Evolutionary conservation across 2,797 vertebrate genomes (phyloP), one percentile per base, ranked within the genome.

Genomic region (Aphelocoma californica): DNA sequence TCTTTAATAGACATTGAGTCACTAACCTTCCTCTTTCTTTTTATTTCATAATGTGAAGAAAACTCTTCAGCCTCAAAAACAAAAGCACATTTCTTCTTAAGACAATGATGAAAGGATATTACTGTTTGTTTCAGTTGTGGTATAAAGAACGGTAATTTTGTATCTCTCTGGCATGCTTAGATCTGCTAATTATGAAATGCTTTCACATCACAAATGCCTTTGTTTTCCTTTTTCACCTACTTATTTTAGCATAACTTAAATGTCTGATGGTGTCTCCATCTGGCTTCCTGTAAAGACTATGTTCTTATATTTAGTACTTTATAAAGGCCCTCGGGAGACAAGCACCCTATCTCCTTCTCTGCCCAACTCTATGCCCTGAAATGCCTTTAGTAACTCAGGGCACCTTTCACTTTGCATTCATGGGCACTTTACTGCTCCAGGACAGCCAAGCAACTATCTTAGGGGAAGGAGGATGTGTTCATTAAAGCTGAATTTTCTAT

Each of bases 381-480:
- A 81, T 28, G 50, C 10, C 25, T 72, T 78, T 61, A 58, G 12
- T 50, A 79, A 60, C 14, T 81, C 48, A 78, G 7, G 26, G 6
- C 36, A 34, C 17, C 25, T 34, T 62, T 77, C 51, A 58, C 36
- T 7, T 11, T 45, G 14, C 16, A 14, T 53, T 79, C 25, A 12
- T 31, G 25, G 54, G 16, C 15, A 75, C 1, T 4, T 32, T 34
- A 23, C 7, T 86, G 17, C 36, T 42, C 42, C 17, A 42, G 31
- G 4, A 60, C n/a, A 66, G 45, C 34, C 34, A 72, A 32, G 6
- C 5, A 60, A 47, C 24, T 42, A 15, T 47, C 40, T 42, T 54
- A 36, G 0, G 2, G 11, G 45, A 56, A 86, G 9, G 15, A 80
- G 21, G 7, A 73, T 0, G 0, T 32, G 11, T 32, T 86, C 44